A percentile compares a stretch with the other conserved stretches of the same genome.
Conservation (phyloP, 2,888 invertebrate genomes). For the Timema cristinae region DNA sequence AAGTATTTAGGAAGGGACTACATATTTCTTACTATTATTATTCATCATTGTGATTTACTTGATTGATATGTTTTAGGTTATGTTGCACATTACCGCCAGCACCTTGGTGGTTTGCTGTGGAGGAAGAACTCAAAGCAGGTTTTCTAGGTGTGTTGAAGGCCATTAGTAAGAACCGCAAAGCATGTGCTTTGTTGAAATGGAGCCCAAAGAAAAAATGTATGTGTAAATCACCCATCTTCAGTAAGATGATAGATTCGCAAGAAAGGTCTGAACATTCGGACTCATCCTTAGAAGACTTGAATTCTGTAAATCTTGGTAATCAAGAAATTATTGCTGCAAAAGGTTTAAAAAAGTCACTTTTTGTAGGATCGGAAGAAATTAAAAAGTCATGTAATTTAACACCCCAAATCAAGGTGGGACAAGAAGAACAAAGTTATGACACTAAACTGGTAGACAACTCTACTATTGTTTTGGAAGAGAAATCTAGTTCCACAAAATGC, state of each 20-base stretch:
- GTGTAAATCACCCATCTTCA: conserved; percentile 35
- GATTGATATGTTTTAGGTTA: conserved; percentile 28
- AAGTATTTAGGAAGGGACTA: too few species aligned
- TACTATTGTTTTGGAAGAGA: too few species aligned
- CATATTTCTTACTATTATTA: too few species aligned
- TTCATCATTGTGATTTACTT: background rate
- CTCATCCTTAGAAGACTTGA: conserved; percentile 22
- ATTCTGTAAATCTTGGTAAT: too few species aligned
- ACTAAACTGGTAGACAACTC: too few species aligned
- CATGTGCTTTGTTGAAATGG: conserved; percentile 67
- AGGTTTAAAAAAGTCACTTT: too few species aligned
- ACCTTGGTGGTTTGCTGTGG: conserved; percentile 39
- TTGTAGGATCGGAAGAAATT: too few species aligned
- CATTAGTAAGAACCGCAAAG: conserved; percentile 72
- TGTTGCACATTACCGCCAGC: conserved; percentile 37
- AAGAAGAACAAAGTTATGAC: too few species aligned
- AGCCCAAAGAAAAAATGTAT: conserved; percentile 68
- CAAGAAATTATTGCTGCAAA: too few species aligned
- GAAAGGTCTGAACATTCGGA: conserved; percentile 37
- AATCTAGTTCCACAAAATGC: too few species aligned
- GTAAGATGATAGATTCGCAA: conserved; percentile 20
- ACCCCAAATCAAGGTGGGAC: too few species aligned
- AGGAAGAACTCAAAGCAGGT: conserved; percentile 62
- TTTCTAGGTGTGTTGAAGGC: conserved; percentile 68
- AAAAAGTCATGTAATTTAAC: too few species aligned